Percentiles rank a stretch among this genome's conserved stretches.
phyloP scores from a whole-genome alignment of 2,113 vertebrate species.

The Amia ocellicauda region DNA sequence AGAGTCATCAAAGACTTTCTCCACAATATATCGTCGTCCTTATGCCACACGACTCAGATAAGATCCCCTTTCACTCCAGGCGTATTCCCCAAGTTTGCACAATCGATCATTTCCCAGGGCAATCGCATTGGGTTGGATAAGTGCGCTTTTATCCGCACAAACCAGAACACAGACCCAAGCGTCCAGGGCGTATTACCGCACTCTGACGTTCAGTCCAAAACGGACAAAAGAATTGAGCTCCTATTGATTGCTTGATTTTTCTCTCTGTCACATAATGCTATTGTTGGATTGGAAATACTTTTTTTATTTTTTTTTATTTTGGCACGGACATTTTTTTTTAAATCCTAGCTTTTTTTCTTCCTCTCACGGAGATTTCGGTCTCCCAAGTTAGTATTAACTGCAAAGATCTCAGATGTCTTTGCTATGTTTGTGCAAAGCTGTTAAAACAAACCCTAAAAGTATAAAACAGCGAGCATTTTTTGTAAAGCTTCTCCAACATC shows the following conservation, averaged over 20 bases:
- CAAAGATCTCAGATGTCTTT: neutral
- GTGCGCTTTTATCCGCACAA: conserved; percentile 4
- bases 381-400: neutral
- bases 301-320: neutral
- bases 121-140: conserved; percentile 24
- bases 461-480: neutral
- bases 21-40: neutral
- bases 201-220: conserved; percentile 11
- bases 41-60: conserved; percentile 17
- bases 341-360: too few species aligned
- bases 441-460: neutral
- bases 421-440: neutral
- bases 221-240: conserved; percentile 7
- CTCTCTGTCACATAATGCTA: conserved; percentile 7
- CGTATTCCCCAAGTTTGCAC: conserved; percentile 9
- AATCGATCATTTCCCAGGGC: conserved; percentile 12
- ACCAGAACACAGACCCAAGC: neutral
- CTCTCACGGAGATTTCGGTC: too few species aligned
- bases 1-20: conserved; percentile 30
- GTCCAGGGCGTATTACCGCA: conserved; percentile 3
- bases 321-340: too few species aligned
- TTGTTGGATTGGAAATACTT: conserved; percentile 14
- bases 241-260: conserved; percentile 5
- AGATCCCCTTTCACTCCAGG: conserved; percentile 13
- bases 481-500: conserved; percentile 1